These are phyloP conservation scores for Gyrodactylus bullatarudis DNA, from an alignment of 1,140 invertebrate genomes.

Conservation along the genomic window DNA sequence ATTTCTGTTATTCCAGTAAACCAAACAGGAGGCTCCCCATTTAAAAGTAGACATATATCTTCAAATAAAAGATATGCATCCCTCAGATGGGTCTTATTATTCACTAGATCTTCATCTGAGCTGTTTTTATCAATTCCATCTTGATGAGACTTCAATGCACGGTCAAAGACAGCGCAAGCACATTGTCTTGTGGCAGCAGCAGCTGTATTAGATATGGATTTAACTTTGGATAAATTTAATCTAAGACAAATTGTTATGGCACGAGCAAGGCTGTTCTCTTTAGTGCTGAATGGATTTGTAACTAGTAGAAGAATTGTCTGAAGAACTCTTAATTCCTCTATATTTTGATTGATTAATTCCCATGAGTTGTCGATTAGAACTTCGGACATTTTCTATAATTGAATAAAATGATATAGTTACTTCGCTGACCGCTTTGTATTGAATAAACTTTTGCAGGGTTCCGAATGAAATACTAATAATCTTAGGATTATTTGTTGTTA, in stretches of 20 bases:
- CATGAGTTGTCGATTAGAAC: slow-evolving; percentile 51
- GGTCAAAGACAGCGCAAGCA: slow-evolving; percentile 75
- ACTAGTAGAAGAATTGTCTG: slow-evolving; percentile 71
- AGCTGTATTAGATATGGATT: slow-evolving; percentile 68
- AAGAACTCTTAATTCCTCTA: slow-evolving; percentile 71
- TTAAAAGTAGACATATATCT: slow-evolving; percentile 76
- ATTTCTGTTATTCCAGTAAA: slow-evolving; percentile 72
- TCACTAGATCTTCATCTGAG: background rate
- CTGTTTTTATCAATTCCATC: background rate
- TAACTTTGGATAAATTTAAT: slow-evolving; percentile 63
- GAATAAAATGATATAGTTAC: background rate
- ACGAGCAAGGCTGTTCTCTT: slow-evolving; percentile 47
- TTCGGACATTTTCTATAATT: background rate
- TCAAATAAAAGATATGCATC: slow-evolving; percentile 15
- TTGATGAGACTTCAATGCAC: slow-evolving; percentile 34
- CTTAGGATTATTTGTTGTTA: slow-evolving; percentile 4
- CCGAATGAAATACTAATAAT: background rate
- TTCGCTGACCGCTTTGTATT: background rate
- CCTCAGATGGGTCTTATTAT: background rate
- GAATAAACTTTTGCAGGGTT: background rate
- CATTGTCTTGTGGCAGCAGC: slow-evolving; percentile 76
- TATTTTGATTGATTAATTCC: slow-evolving; percentile 54
- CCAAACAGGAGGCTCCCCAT: slow-evolving; percentile 77
- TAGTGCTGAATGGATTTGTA: slow-evolving; percentile 62
- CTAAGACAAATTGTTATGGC: slow-evolving; percentile 74